Base-by-base conservation (phyloP, 2,888 invertebrate species). In the Erebia epiphron region DNA sequence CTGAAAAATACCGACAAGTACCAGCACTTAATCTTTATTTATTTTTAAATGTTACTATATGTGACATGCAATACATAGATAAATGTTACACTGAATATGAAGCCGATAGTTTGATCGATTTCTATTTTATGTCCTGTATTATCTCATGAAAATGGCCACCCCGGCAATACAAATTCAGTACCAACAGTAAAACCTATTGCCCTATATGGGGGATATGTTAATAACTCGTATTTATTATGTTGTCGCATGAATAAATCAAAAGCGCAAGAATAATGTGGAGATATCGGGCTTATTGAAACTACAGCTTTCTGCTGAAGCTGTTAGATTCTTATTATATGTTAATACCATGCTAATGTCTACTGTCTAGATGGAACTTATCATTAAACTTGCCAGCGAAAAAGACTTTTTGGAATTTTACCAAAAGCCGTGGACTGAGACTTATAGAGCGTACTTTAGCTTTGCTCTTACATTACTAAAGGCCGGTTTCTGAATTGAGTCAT, bases 201-300 rank as follows among this genome's bases (percentile, higher is more conserved):
- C 72, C 57, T 70, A 74, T 74, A 74, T 72, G 74, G 74, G 56
- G 18, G 63, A 72, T 74, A 74, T 74, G 74, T 74, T 74, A 74
- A 74, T 74, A 52, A 46, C 52, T 50, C 41, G 72, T 72, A 74
- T 74, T 74, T 74, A 74, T 74, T 70, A 70, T 72, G 72, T 72
- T 70, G 73, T 74, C 69, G 61, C 67, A 70, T 68, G 74, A 72
- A 74, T 74, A 74, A 74, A 74, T 74, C 74, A 72, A 66, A 56
- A 50, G 68, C 66, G 54, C 54, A 69, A 49, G 66, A 70, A 67
- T 71, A 72, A 62, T 62, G 66, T 60, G 54, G 61, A 56, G 61
- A 67, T 72, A 72, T 72, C 70, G 1, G 41, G 56, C 50, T 68
- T 63, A 69, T 64, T 69, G 67, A 67, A 74, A 72, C 46, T 52